Conservation (phyloP, 2,797 vertebrate species). For the Melanotaenia pygmaea region DNA sequence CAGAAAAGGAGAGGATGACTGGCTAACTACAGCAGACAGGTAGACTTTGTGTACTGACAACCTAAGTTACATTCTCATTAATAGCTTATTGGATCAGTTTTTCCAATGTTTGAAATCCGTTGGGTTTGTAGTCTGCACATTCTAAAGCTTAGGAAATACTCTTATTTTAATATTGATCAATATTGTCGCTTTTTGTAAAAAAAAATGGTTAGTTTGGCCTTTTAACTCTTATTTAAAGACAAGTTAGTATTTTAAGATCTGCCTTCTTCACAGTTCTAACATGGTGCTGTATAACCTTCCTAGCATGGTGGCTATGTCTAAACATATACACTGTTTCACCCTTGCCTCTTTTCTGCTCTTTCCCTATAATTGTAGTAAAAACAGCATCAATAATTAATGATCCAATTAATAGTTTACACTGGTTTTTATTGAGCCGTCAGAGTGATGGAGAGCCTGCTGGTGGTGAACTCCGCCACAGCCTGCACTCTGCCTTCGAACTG, state of each 20-base stretch:
- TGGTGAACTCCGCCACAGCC: constrained; percentile 71
- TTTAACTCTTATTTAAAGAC: background rate
- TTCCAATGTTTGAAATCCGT: constrained; percentile 12
- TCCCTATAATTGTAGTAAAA: constrained; percentile 81
- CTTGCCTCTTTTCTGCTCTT: constrained; percentile 65
- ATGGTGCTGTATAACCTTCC: constrained; percentile 37
- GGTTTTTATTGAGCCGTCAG: constrained; percentile 89
- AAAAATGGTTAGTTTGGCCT: background rate
- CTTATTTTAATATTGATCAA: background rate
- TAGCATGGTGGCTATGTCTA: constrained; percentile 61
- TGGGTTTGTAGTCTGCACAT: constrained; percentile 10
- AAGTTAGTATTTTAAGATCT: constrained; percentile 4
- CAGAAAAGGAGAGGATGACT: constrained; percentile 63
- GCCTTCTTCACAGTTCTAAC: constrained; percentile 16
- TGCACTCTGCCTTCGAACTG: constrained; percentile 71
- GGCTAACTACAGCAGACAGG: constrained; percentile 61
- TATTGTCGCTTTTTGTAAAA: background rate
- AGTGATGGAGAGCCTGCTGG: constrained; percentile 85
- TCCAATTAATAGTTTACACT: constrained; percentile 90
- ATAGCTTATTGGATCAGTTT: constrained; percentile 29
- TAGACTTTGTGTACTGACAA: constrained; percentile 56
- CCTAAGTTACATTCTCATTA: constrained; percentile 57
- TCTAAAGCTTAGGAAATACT: constrained; percentile 13
- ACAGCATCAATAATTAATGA: constrained; percentile 89
- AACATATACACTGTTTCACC: constrained; percentile 70